Evolutionary conservation across 2,888 invertebrate genomes (phyloP).

Genomic region (Acronicta psi): DNA sequence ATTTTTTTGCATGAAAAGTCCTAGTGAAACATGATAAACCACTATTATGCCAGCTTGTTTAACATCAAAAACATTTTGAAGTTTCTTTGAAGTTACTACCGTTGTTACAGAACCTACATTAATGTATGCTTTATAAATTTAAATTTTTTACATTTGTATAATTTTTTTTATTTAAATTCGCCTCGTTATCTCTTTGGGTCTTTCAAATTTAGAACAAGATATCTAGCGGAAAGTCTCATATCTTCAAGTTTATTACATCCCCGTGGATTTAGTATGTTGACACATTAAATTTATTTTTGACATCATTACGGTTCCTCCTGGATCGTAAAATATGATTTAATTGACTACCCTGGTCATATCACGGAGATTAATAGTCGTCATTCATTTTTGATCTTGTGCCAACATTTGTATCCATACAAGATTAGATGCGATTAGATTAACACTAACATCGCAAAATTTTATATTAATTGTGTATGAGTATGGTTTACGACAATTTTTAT

Average conservation of each 20-base stretch:
- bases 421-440: constrained; percentile 53
- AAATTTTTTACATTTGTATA: no score
- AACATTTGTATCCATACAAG: constrained; percentile 47
- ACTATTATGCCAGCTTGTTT: no score
- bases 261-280: constrained; percentile 22
- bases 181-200: constrained; percentile 13
- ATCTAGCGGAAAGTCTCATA: constrained; percentile 35
- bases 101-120: no score
- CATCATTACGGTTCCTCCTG: constrained; percentile 42
- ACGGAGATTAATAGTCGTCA: constrained; percentile 48
- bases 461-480: constrained; percentile 42
- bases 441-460: constrained; percentile 31
- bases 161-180: constrained; percentile 1
- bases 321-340: constrained; percentile 50
- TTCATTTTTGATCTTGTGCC: constrained; percentile 57
- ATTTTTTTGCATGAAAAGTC: no score
- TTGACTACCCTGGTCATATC: constrained; percentile 55
- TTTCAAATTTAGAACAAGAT: constrained; percentile 20
- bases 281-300: constrained; percentile 49
- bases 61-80: no score
- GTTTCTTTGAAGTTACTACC: no score
- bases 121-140: no score
- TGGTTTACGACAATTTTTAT: constrained; percentile 22
- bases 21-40: no score
- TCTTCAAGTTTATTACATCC: constrained; percentile 30